These are phyloP conservation scores for Phasia obesa DNA, from an alignment of 2,888 invertebrate genomes.

Conservation along the genomic window DNA sequence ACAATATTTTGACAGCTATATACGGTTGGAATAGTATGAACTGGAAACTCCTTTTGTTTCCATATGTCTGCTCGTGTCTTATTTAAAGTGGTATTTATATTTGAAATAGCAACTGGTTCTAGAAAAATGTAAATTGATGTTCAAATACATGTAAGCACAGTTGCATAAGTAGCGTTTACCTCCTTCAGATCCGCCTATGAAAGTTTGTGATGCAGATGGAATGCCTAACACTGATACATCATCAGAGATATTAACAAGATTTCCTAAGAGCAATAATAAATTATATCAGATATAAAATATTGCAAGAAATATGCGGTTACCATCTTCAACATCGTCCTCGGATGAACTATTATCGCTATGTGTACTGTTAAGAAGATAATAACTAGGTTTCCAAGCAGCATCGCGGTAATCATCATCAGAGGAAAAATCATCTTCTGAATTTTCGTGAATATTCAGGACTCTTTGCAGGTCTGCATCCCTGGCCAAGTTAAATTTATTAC, in stretches of 20 bases:
- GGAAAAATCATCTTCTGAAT: constrained; percentile 32
- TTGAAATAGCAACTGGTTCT: constrained; percentile 25
- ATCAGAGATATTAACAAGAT: constrained; percentile 15
- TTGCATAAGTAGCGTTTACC: constrained; percentile 22
- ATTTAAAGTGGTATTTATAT: constrained; percentile 25
- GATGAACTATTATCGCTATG: constrained; percentile 30
- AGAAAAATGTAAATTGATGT: constrained; percentile 26
- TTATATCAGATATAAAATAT: constrained; percentile 37
- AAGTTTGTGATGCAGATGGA: constrained; percentile 4
- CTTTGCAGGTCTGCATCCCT: constrained; percentile 29
- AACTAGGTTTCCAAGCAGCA: constrained; percentile 18
- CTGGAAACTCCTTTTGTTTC: constrained; percentile 27
- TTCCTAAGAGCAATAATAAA: constrained; percentile 15
- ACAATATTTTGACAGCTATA: constrained; percentile 27
- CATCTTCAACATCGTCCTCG: constrained; percentile 11
- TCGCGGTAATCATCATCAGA: constrained; percentile 45
- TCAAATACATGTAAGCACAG: constrained; percentile 22
- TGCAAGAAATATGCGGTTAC: constrained; percentile 30
- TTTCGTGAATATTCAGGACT: constrained; percentile 37
- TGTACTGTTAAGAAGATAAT: constrained; percentile 23
- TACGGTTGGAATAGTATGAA: constrained; percentile 12
- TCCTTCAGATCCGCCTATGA: constrained; percentile 28
- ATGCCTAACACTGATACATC: constrained; percentile 25
- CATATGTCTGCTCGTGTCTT: constrained; percentile 20
- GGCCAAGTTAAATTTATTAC: constrained; percentile 27